Evolutionary conservation across 2,888 invertebrate genomes (phyloP).

Genomic region (Empis stercorea): DNA sequence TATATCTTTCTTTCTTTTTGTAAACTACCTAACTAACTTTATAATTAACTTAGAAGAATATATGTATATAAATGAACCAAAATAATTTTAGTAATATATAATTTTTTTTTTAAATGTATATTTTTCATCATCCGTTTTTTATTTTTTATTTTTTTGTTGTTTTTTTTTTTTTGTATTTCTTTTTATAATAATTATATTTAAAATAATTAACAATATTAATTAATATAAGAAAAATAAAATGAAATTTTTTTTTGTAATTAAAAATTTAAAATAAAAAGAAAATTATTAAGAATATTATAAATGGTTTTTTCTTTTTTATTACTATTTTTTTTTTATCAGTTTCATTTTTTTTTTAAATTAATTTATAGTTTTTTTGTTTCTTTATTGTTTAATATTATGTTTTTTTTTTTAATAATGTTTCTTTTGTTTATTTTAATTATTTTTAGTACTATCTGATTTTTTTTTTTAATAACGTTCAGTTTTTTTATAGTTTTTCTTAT

Average conservation of each 20-base stretch:
- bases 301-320: background rate
- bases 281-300: background rate
- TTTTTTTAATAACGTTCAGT: no score
- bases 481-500: no score
- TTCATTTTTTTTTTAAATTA: background rate
- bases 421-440: no score
- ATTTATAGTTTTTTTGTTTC: background rate
- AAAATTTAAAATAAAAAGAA: no score
- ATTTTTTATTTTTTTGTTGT: background rate
- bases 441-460: no score
- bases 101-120: background rate
- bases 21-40: no score
- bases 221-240: background rate
- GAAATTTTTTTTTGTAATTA: background rate
- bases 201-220: background rate
- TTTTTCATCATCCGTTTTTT: background rate
- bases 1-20: no score
- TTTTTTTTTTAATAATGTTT: no score
- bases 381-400: no score
- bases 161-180: background rate
- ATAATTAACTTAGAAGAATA: no score
- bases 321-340: background rate
- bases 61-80: background rate
- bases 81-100: background rate
- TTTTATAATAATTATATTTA: background rate